Percentiles rank a stretch among this genome's conserved stretches.
phyloP scores from a whole-genome alignment of 2,113 vertebrate species.

The Thunnus thynnus region DNA sequence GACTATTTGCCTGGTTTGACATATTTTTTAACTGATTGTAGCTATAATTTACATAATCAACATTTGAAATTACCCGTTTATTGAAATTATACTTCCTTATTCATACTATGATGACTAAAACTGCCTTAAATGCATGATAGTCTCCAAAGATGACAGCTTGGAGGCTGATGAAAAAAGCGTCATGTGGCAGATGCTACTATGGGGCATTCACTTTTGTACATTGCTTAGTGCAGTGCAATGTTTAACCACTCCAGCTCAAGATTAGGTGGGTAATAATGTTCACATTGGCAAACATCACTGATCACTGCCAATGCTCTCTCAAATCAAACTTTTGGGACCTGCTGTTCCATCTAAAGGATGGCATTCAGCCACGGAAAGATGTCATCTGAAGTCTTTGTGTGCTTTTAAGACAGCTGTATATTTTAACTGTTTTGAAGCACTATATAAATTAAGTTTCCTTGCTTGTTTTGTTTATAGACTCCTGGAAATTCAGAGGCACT shows the following conservation, averaged over 20 bases:
- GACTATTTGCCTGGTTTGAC: not conserved
- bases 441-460: constrained; percentile 4
- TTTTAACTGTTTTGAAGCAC: not conserved
- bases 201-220: constrained; percentile 1
- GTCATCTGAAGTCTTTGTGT: not conserved
- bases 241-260: not conserved
- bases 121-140: not conserved
- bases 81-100: not conserved
- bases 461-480: not conserved
- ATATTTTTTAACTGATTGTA: not conserved
- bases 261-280: not conserved
- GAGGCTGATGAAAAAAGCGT: not conserved
- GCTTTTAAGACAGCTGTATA: not conserved
- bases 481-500: not conserved
- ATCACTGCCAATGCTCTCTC: not conserved
- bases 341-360: not conserved
- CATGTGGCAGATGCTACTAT: not conserved
- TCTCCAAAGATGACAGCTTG: not conserved
- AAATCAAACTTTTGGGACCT: not conserved
- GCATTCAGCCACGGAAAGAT: not conserved
- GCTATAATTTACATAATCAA: too few relatives aligned
- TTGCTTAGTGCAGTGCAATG: not conserved
- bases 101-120: not conserved
- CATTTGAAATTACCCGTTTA: too few relatives aligned
- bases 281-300: not conserved